Conservation (phyloP, 2,113 vertebrate species). For the Leptosomus discolor region DNA sequence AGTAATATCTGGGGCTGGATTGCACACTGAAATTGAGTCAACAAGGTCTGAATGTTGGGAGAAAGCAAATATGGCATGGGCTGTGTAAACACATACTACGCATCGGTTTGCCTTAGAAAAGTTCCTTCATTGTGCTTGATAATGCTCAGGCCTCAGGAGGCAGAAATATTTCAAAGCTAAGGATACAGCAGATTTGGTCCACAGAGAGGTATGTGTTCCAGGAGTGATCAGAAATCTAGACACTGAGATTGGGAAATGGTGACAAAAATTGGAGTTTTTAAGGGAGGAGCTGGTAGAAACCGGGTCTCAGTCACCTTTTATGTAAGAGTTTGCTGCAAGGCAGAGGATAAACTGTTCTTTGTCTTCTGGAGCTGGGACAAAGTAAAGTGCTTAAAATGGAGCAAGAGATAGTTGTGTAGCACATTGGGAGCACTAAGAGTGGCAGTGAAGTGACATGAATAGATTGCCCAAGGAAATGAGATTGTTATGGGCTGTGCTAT, state of each 20-base stretch:
- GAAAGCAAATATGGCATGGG: slow-evolving; percentile 17
- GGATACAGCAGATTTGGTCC: not conserved
- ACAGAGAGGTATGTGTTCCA: not conserved
- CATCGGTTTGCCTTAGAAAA: not conserved
- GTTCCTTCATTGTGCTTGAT: not conserved
- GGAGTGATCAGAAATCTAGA: not conserved
- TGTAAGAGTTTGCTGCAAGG: not conserved
- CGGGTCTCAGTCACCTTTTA: not conserved
- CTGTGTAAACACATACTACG: not conserved
- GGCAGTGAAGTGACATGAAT: not conserved
- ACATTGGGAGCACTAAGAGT: not conserved
- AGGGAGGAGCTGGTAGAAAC: not conserved
- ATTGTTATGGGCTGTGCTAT: not conserved
- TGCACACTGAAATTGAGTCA: not conserved
- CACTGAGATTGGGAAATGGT: not conserved
- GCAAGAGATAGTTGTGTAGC: not conserved
- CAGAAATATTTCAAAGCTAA: not conserved
- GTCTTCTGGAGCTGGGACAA: not conserved
- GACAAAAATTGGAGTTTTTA: not conserved
- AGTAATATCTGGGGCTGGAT: not conserved
- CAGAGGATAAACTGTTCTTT: not conserved
- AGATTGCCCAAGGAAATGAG: not conserved
- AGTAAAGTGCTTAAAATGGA: not conserved
- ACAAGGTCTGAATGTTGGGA: not conserved
- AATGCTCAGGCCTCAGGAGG: not conserved